Conservation (phyloP, 2,888 invertebrate genomes). For the Hypercompe scribonia region DNA sequence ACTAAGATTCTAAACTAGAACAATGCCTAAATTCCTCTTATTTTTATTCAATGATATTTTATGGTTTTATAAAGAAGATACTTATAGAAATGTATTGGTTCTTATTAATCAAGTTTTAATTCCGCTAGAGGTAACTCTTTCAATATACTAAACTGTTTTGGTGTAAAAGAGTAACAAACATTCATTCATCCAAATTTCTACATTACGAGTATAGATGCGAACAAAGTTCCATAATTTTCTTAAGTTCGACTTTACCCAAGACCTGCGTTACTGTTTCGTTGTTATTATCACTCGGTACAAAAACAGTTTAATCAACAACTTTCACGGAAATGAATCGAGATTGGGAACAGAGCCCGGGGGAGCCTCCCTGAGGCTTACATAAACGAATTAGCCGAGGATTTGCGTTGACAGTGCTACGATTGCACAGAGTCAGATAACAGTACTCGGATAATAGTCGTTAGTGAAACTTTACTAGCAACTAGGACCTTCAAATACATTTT, state of each 20-base stretch:
- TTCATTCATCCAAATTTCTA: too few species aligned
- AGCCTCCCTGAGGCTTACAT: constrained; percentile 1
- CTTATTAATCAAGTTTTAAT: too few species aligned
- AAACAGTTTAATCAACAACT: constrained; percentile 21
- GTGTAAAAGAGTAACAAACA: too few species aligned
- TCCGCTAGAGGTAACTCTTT: too few species aligned
- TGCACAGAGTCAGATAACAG: neutral
- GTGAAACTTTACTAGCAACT: neutral
- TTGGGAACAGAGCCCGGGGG: constrained; percentile 20
- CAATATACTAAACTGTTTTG: too few species aligned
- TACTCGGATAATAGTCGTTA: neutral
- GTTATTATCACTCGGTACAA: constrained; percentile 6
- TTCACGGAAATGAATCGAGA: constrained; percentile 9
- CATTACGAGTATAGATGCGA: neutral
- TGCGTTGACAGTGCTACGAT: constrained; percentile 15
- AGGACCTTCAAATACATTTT: neutral
- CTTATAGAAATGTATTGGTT: too few species aligned
- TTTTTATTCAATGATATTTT: too few species aligned
- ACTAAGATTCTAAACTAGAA: too few species aligned
- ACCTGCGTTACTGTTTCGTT: neutral
- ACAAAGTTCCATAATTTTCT: neutral
- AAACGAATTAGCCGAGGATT: constrained; percentile 39
- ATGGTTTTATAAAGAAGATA: too few species aligned
- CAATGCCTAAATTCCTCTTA: too few species aligned
- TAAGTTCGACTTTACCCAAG: neutral